Base-by-base conservation (phyloP, 2,113 vertebrate species). In the Eulacestoma nigropectus region DNA sequence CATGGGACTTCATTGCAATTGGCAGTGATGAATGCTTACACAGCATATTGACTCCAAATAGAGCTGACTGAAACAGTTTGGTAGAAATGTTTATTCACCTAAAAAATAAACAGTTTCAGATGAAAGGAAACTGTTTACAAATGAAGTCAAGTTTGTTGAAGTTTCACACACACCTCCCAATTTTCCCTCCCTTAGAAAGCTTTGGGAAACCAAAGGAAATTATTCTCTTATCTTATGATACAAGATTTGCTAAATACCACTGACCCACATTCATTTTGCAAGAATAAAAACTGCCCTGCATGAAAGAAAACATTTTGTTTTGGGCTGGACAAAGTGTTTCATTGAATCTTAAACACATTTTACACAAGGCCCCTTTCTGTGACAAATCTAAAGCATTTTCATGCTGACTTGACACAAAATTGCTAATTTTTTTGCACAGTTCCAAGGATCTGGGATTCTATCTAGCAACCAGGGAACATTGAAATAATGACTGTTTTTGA, bases 401-500 rank as follows among this genome's bases (percentile, higher is more conserved):
- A 47, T 93, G 92, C 86, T 95, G 95, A 81, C 72, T 90, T 88
- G 88, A 88, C 86, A 88, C 15, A 92, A 91, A 93, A 86, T 67
- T 84, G 55, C 32, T 46, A 7, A n/a, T 27, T 74, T 94, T 94
- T 93, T 93, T 77, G 50, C 52, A 65, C 12, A 4, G 27, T 77
- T 95, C 46, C 83, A 95, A 81, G 44, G 11, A 50, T 67, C 72
- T 90, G 90, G 13, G 52, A 62, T 64, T 91, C 84, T 92, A 67
- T 94, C 68, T 92, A 95, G 72, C 56, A 95, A 90, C 13, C 0
- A 81, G 59, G 79, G 86, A 94, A 95, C 76, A 70, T 16, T 94
- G 90, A 92, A 97, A 94, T 94, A 95, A 96, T 95, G 89, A 76
- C 62, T 82, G 44, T 14, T 93, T 87, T 60, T 83, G 75, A 88